phyloP scores from a whole-genome alignment of 2,888 invertebrate genomes.

The Trissolcus brochymenae region DNA sequence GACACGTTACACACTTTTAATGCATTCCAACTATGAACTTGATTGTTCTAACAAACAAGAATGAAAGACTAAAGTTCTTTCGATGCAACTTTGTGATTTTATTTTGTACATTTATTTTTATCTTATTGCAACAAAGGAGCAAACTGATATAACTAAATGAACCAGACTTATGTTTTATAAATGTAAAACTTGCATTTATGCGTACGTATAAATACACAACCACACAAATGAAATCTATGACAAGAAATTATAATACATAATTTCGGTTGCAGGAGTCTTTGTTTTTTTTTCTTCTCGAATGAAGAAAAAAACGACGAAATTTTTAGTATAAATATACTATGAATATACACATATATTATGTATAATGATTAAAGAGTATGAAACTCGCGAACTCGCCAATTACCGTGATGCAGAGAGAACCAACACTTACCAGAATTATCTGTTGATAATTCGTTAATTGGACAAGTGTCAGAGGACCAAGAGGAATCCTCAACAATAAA shows the following conservation, averaged over 20 bases:
- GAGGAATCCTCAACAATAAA: constrained; percentile 22
- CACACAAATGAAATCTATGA: constrained; percentile 22
- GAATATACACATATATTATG: constrained; percentile 34
- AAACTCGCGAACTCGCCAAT: constrained; percentile 60
- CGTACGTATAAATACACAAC: constrained; percentile 16
- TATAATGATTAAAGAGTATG: constrained; percentile 38
- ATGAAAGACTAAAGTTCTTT: constrained; percentile 14
- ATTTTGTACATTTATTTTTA: constrained; percentile 61
- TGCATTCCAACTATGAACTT: constrained; percentile 64
- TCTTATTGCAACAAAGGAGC: constrained; percentile 23
- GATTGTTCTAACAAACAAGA: constrained; percentile 21
- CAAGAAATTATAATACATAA: constrained; percentile 22
- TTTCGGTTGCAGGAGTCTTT: constrained; percentile 25
- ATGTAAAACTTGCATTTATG: constrained; percentile 12
- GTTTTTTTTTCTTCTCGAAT: constrained; percentile 5
- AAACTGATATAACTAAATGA: constrained; percentile 1
- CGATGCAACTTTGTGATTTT: constrained; percentile 58
- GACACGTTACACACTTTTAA: constrained; percentile 41
- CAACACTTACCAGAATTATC: constrained; percentile 67
- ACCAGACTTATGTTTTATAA: constrained; percentile 18
- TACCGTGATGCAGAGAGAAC: constrained; percentile 29
- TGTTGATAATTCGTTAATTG: constrained; percentile 62
- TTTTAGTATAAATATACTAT: not conserved
- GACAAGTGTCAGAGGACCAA: constrained; percentile 61
- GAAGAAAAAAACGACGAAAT: not conserved